Base-by-base conservation (phyloP, 1,140 invertebrate species). In the Coptotermes formosanus region DNA sequence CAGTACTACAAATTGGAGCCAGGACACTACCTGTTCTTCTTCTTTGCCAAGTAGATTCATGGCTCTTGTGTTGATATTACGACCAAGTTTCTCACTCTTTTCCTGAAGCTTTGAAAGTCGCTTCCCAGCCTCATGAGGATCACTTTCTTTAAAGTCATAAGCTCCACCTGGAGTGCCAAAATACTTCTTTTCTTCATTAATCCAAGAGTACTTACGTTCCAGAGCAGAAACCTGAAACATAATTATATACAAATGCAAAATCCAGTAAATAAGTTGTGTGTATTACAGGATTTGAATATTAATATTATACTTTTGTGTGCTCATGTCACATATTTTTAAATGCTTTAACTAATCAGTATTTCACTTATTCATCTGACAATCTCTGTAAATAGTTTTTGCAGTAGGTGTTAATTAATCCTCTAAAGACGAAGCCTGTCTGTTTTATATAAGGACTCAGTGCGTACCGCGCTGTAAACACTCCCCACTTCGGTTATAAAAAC, bases 31-130 rank as follows among this genome's bases (percentile, higher is more conserved):
- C 92, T 95, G 94, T 90, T 98, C 97, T 91, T 98, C 97, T 90
- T 97, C 96, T 89, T 96, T 95, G 55, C 94, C 95, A 82, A 98
- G 92, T 89, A 97, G 93, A 90, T 94, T 95, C 92, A 98, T 97
- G 11, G 97, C 97, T 88, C 96, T 93, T 86, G 95, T 94, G 90
- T 98, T 98, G 11, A 98, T 95, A 88, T 93, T 95, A 87, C 95
- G 93, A 45, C 95, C 94, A 88, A 98, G 92, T 90, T 95, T 95
- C 84, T 96, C 94, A 86, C 95, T 94, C 6, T 92, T 91, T 87
- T 95, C 94, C 89, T 94, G 91, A 23, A 97, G 90, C 88, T 95
- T 95, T 92, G 89, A 91, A 89, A 90, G 93, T 92, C 88, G 93
- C 88, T 89, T 92, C 87, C 89, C 92, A 85, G 94, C 92, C 87